phyloP scores from a whole-genome alignment of 2,888 invertebrate genomes.

The Ennomos fuscantarius region DNA sequence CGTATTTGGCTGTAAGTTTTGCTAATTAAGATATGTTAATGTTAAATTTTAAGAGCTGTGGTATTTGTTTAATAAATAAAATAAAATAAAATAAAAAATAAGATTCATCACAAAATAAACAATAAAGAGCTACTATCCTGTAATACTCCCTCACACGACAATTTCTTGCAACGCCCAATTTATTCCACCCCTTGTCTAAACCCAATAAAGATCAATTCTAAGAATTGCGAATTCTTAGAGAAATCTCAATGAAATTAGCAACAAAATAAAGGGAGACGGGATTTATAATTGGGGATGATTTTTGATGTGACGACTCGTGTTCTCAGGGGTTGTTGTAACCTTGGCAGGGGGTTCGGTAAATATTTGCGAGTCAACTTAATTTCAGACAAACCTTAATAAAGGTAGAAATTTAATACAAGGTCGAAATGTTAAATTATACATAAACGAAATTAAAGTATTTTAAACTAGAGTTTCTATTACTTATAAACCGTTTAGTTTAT shows the following conservation, averaged over 20 bases:
- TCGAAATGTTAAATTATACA: neutral
- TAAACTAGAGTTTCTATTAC: too few relatives aligned
- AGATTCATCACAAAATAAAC: too few relatives aligned
- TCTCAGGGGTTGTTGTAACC: slow-evolving; percentile 39
- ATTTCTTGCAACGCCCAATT: slow-evolving; percentile 40
- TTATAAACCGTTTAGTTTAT: too few relatives aligned
- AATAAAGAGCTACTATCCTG: slow-evolving; percentile 6
- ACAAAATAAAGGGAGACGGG: slow-evolving; percentile 40
- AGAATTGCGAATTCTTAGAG: slow-evolving; percentile 22
- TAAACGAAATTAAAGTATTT: too few relatives aligned
- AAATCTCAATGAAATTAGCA: slow-evolving; percentile 44
- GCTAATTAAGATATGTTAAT: too few relatives aligned
- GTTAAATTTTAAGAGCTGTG: too few relatives aligned
- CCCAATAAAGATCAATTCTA: slow-evolving; percentile 50
- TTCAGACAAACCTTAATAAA: slow-evolving; percentile 14
- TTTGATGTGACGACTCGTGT: slow-evolving; percentile 33
- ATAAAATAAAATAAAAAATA: too few relatives aligned
- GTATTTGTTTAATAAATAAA: too few relatives aligned
- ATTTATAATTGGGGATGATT: slow-evolving; percentile 42
- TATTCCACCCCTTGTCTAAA: slow-evolving; percentile 42
- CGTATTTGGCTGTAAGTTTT: too few relatives aligned
- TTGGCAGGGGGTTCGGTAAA: slow-evolving; percentile 29
- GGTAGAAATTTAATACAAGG: neutral
- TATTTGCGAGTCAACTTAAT: slow-evolving; percentile 20
- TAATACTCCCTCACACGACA: slow-evolving; percentile 6